Base-by-base conservation (phyloP, 1,140 invertebrate genomes). In the Heliconius himera region DNA sequence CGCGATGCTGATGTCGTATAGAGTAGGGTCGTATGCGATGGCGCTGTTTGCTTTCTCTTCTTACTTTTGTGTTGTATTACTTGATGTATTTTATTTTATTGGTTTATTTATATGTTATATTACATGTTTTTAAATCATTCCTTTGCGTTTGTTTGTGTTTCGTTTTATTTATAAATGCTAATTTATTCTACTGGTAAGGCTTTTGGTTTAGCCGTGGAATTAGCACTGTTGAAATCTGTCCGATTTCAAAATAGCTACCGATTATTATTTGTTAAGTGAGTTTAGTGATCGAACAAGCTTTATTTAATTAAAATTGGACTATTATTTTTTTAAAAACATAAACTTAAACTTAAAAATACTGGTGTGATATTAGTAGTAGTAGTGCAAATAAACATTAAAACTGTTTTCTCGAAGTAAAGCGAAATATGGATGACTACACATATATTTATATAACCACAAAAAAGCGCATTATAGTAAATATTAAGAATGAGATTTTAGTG, bases 1-100 rank as follows among this genome's bases (percentile, higher is more conserved):
- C 71, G 79, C 81, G 79, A 76, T 66, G 60, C 56, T 77, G 49
- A 8, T 16, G 79, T 77, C 74, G 66, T 77, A 72, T 76, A 70
- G 49, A 18, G 73, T 41, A 49, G 72, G 73, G 60, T 76, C 51
- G 66, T 71, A 16, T 66, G 54, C 33, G 26, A 71, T 16, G 26
- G 20, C 51, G 51, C 18, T 26, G 56, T 26, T 11, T 66, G 60
- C 60, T 66, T 66, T 66, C 60, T 66, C 60, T 60, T 60, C 20
- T 13, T 26, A 66, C 49, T 16, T 20, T 66, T 66, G n/a, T 66
- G 11, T 66, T 66, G 22, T 66, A 16, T n/a, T n/a, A 26, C 4
- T 13, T 66, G 0, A 29, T 29, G 9, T 11, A 29, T 66, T 66
- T 66, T 66, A 66, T 66, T 66, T 66, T 66, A 66, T 66, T 66